Percentiles rank a stretch among this genome's conserved stretches.
Conservation (phyloP, 1,140 invertebrate genomes). For the Camponotus floridanus region DNA sequence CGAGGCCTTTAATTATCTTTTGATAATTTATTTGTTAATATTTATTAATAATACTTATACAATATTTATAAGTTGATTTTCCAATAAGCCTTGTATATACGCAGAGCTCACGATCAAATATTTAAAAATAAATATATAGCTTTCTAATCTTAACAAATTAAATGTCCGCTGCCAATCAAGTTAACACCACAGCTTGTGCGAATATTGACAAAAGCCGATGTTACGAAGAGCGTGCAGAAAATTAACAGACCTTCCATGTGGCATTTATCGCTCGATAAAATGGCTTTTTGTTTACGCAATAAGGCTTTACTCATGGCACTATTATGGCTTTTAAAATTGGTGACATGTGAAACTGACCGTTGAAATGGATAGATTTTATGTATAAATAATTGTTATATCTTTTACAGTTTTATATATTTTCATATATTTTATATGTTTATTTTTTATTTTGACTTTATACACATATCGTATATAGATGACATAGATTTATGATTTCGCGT, state of each 20-base stretch:
- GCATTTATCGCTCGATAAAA: conserved; percentile 58
- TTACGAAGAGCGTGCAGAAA: conserved; percentile 16
- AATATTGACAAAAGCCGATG: conserved; percentile 45
- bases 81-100: background rate
- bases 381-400: background rate
- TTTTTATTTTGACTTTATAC: background rate
- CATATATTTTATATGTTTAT: background rate
- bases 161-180: conserved; percentile 34
- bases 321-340: conserved; percentile 45
- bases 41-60: too few relatives aligned
- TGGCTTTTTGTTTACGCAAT: conserved; percentile 61
- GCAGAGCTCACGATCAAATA: too few relatives aligned
- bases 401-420: background rate
- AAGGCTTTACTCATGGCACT: conserved; percentile 5
- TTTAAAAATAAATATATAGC: background rate
- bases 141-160: conserved; percentile 45
- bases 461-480: background rate
- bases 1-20: conserved; percentile 13
- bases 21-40: background rate
- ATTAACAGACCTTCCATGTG: conserved; percentile 58
- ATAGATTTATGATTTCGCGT: background rate
- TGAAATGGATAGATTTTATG: conserved; percentile 19
- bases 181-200: conserved; percentile 9
- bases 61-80: background rate
- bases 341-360: conserved; percentile 8